Base-by-base conservation (phyloP, 2,888 invertebrate genomes). In the Patella pellucida region DNA sequence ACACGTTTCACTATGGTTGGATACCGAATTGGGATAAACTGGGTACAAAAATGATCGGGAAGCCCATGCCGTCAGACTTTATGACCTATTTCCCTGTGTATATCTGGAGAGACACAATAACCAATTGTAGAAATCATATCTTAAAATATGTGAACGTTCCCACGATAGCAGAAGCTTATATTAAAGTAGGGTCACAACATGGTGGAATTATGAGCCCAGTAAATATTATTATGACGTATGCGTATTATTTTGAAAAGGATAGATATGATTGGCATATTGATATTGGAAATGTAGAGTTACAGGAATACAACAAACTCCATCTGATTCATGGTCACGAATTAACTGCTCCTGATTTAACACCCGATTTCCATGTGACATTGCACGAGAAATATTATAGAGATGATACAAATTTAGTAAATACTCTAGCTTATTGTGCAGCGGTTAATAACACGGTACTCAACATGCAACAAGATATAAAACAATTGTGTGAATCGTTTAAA, bases 191-290 rank as follows among this genome's bases (percentile, higher is more conserved):
- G 12, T 23, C 62, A 23, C 19, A 23, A 11, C 12, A 14, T 62
- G 23, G 0, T 23, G 62, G 62, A 23, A 4, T 12, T 62, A 19
- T 62, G 11, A 62, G 62, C 23, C 62, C 62, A n/a, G 62, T 62
- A 23, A 62, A 62, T 14, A 23, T 62, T 19, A 62, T 62, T 19
- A 62, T 62, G 62, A 62, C 62, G 14, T 62, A 62, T 62, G 62
- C 62, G 3, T 62, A 23, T 19, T 62, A 62, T 62, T 62, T 62
- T 4, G 62, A 62, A 62, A 19, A 62, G 11, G 62, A 62, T 11
- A 62, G 23, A 23, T 62, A 62, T 23, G 62, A 62, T 62, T 62
- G 62, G 62, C 62, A 62, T 62, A 19, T 62, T 62, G 62, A 62
- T 23, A 12, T 62, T 12, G 23, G 62, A 62, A 62, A 15, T 15